phyloP scores from a whole-genome alignment of 2,888 invertebrate species.

The Dryobota labecula region DNA sequence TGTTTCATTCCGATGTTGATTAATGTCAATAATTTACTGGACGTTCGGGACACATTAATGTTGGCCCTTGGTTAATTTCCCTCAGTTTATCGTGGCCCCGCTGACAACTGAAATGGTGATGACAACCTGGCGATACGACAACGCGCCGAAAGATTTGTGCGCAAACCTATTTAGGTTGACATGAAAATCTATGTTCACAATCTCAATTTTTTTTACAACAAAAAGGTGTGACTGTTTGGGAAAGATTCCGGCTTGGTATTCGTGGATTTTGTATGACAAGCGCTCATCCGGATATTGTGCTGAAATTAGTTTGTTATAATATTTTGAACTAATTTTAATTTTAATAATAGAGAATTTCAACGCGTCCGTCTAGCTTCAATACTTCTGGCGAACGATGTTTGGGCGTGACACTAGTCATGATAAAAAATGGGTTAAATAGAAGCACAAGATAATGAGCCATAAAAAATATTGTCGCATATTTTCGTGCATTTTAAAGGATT shows the following conservation, averaged over 20 bases:
- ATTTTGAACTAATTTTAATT: constrained; percentile 22
- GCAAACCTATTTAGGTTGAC: constrained; percentile 81
- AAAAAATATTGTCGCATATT: constrained; percentile 55
- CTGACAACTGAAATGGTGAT: constrained; percentile 77
- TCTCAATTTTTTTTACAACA: constrained; percentile 52
- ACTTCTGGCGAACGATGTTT: constrained; percentile 44
- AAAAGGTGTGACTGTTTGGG: constrained; percentile 58
- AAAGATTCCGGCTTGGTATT: constrained; percentile 24
- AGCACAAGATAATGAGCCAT: constrained; percentile 46
- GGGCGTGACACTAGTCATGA: constrained; percentile 58
- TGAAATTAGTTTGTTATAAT: constrained; percentile 45
- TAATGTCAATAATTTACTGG: constrained; percentile 71
- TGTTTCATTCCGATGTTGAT: constrained; percentile 72
- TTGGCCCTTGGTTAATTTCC: constrained; percentile 73
- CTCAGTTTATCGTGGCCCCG: constrained; percentile 74
- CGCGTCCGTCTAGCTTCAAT: constrained; percentile 31
- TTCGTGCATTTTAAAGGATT: constrained; percentile 60
- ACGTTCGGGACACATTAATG: constrained; percentile 73
- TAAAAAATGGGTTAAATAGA: constrained; percentile 54
- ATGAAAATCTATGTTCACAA: constrained; percentile 77
- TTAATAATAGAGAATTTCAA: constrained; percentile 44
- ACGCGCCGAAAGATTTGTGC: constrained; percentile 81
- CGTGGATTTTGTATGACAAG: constrained; percentile 41
- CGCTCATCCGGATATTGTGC: constrained; percentile 38
- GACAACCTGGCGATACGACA: constrained; percentile 73